phyloP scores from a whole-genome alignment of 2,797 vertebrate genomes.

The Cichlasoma orientale region DNA sequence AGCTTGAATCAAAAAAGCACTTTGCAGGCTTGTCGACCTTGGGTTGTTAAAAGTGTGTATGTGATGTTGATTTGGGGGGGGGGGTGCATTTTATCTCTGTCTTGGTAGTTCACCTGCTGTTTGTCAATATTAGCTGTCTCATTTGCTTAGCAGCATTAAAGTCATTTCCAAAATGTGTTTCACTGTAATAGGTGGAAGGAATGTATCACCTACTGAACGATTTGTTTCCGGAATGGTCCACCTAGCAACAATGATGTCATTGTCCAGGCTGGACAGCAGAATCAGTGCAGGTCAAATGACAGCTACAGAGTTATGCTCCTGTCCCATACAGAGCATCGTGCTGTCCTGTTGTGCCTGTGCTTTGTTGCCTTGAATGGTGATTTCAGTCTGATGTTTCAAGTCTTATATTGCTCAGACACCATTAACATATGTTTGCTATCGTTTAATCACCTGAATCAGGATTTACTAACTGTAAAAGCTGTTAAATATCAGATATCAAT shows the following conservation, averaged over 20 bases:
- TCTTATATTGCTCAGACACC: background rate
- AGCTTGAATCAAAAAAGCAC: background rate
- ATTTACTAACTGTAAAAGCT: background rate
- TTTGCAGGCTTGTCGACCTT: background rate
- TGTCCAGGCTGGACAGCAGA: slow-evolving; percentile 46
- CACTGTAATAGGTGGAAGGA: background rate
- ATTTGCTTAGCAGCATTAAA: background rate
- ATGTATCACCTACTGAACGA: slow-evolving; percentile 35
- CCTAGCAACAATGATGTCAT: slow-evolving; percentile 72
- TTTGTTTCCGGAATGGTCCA: background rate
- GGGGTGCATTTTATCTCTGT: background rate
- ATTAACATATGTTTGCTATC: background rate
- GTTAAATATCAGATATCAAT: background rate
- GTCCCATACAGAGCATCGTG: background rate
- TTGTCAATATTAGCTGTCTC: background rate
- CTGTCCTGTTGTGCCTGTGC: background rate
- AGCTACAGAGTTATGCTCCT: slow-evolving; percentile 17
- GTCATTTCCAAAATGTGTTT: background rate
- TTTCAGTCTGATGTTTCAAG: background rate
- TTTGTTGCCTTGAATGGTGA: background rate
- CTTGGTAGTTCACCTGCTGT: background rate
- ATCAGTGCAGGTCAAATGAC: slow-evolving; percentile 44
- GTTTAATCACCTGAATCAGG: too few relatives aligned
- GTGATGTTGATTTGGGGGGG: background rate
- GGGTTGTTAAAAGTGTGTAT: background rate